Evolutionary conservation across 1,140 invertebrate species (phyloP).

Genomic region (Heliconius hewitsoni): DNA sequence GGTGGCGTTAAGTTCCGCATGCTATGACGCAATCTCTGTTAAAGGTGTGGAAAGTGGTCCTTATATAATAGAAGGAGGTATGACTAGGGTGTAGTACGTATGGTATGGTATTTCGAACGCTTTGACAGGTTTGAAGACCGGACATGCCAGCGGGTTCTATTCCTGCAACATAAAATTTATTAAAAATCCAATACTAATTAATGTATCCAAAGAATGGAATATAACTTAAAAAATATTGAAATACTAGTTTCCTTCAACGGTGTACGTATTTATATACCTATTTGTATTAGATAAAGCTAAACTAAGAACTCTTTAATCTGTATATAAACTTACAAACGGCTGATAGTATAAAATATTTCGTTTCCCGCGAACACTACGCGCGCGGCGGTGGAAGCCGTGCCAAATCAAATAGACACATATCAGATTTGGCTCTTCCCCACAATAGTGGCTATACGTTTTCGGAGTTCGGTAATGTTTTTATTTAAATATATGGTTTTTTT

Average conservation of each 20-base stretch:
- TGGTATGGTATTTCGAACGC: no score
- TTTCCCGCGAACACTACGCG: slow-evolving; percentile 1
- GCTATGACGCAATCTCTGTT: no score
- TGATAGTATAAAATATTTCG: slow-evolving; percentile 7
- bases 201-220: no score
- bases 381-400: background rate
- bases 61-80: no score
- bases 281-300: background rate
- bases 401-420: slow-evolving; percentile 15
- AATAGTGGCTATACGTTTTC: background rate
- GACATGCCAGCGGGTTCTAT: no score
- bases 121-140: no score
- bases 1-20: no score
- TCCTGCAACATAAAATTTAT: no score
- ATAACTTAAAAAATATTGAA: no score
- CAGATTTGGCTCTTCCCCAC: slow-evolving; percentile 3
- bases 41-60: no score
- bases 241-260: background rate
- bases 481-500: background rate
- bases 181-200: no score
- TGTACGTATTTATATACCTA: background rate
- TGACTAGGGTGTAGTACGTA: no score
- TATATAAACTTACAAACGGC: background rate
- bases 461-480: background rate
- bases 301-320: background rate